Evolutionary conservation across 2,888 invertebrate genomes (phyloP), one percentile per base, ranked within the genome.

Genomic region (Apotomis capreana): DNA sequence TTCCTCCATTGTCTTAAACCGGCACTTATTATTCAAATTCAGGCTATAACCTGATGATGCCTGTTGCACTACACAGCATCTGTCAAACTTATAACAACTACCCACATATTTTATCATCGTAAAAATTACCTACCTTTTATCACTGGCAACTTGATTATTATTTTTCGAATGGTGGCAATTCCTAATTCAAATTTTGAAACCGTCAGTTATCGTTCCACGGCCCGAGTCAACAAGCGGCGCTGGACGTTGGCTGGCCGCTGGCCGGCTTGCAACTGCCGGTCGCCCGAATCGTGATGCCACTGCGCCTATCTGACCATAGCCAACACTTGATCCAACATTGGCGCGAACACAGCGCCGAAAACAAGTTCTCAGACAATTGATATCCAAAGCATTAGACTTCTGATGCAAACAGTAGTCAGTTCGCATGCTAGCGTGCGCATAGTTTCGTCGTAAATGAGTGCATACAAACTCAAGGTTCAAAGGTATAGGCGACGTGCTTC

Each of bases 161-260:
- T 58, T 64, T 58, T 46, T 12, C 26, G n/a, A 57, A 57, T 26
- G 36, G 57, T 60, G 61, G 51, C 26, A 44, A 57, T 57, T 58
- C 13, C 36, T 36, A 40, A 36, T 54, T 65, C 9, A 46, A 46
- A 65, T 62, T 58, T 68, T 62, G 40, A 51, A 62, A 36, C 57
- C n/a, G 58, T 49, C 51, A 10, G 40, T 61, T 57, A 62, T 57
- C 26, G 49, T 51, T 51, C 36, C 55, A 55, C 57, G 67, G 49
- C 51, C 54, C 55, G 15, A 52, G 67, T 68, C 51, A 51, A 44
- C 61, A 55, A 61, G 52, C 71, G 64, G 51, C 57, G 59, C 44
- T 62, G 57, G 70, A n/a, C 67, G 51, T 44, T 59, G 67, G 57
- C 67, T 74, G 73, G 62, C 61, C 65, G 73, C 65, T 57, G 67